These are phyloP conservation scores for Drosophila percnosoma DNA, from an alignment of 2,888 invertebrate species.

Conservation along the genomic window DNA sequence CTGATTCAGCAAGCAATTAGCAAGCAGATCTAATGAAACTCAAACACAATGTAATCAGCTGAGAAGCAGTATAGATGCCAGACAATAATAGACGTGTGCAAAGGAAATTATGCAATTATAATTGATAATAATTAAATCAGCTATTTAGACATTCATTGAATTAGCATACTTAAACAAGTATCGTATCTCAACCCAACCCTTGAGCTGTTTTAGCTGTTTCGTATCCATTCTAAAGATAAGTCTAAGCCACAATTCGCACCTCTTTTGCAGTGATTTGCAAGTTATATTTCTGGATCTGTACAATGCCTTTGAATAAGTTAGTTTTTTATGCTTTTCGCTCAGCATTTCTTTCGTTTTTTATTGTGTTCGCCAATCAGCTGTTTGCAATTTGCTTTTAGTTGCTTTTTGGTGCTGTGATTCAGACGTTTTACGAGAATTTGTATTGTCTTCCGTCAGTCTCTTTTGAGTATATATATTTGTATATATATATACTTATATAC, in stretches of 20 bases:
- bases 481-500: slow-evolving; percentile 2
- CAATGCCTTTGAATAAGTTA: background rate
- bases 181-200: background rate
- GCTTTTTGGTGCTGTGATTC: slow-evolving; percentile 1
- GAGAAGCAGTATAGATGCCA: background rate
- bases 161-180: background rate
- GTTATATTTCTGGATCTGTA: slow-evolving; percentile 7
- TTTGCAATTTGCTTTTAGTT: slow-evolving; percentile 7
- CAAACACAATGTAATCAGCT: slow-evolving; percentile 10
- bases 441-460: background rate
- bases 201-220: background rate
- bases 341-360: background rate
- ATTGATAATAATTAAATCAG: background rate
- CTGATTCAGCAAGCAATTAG: slow-evolving; percentile 35
- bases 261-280: slow-evolving; percentile 6
- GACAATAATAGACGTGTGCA: background rate
- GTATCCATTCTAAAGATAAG: background rate
- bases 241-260: background rate
- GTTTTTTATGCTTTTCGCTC: slow-evolving; percentile 2
- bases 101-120: slow-evolving; percentile 5
- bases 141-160: background rate
- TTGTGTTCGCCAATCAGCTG: slow-evolving; percentile 9
- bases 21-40: slow-evolving; percentile 4
- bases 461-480: background rate
- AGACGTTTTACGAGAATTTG: slow-evolving; percentile 1